Conservation (phyloP, 2,797 vertebrate genomes). For the Aplochiton taeniatus region DNA sequence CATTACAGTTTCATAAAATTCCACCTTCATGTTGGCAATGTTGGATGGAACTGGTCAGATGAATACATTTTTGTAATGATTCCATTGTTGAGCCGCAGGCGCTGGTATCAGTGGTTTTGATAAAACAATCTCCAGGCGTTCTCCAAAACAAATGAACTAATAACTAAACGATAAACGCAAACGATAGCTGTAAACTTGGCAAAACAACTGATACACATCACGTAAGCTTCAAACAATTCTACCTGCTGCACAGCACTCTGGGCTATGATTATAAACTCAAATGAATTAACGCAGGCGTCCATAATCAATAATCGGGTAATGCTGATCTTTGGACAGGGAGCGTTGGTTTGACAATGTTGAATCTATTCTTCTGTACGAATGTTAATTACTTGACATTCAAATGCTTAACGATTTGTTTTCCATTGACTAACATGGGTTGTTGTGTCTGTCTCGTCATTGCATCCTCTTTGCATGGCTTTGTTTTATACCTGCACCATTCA, state of each 20-base stretch:
- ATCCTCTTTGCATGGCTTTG: slow-evolving; percentile 54
- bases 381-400: slow-evolving; percentile 15
- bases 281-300: no score
- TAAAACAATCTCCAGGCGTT: no score
- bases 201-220: not conserved
- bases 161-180: no score
- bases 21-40: not conserved
- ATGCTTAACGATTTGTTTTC: not conserved
- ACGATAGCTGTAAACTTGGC: not conserved
- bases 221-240: no score
- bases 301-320: no score
- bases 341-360: no score
- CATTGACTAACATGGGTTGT: not conserved
- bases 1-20: not conserved
- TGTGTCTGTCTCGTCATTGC: slow-evolving; percentile 30
- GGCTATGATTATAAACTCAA: no score
- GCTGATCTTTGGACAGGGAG: no score
- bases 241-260: no score
- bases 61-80: not conserved
- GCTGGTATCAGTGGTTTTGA: no score
- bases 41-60: not conserved
- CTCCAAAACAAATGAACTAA: no score
- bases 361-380: not conserved
- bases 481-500: slow-evolving; percentile 24
- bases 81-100: no score